Conservation (phyloP, 2,113 vertebrate species). For the Mellivora capensis region DNA sequence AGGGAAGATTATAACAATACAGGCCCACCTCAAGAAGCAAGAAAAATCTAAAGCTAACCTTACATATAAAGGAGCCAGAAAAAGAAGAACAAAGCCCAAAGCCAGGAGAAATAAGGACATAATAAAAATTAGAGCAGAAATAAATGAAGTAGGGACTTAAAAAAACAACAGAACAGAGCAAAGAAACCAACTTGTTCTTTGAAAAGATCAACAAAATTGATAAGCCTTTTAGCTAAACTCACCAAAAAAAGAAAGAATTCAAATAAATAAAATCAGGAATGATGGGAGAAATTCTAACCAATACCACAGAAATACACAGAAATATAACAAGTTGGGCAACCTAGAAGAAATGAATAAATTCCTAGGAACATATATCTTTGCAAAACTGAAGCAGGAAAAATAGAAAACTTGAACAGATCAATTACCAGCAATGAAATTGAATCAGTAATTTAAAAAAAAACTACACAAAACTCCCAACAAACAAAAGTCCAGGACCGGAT, state of each 20-base stretch:
- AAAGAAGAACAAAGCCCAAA: not conserved
- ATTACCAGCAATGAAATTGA: not conserved
- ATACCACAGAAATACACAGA: not conserved
- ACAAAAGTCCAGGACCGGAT: not conserved
- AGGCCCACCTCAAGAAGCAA: not conserved
- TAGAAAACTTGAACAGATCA: not conserved
- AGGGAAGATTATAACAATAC: not conserved
- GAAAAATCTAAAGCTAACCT: not conserved
- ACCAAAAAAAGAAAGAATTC: not conserved
- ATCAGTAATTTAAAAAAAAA: not conserved
- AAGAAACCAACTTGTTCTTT: not conserved
- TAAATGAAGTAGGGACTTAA: not conserved
- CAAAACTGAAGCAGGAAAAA: not conserved
- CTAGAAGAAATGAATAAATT: not conserved
- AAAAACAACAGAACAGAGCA: not conserved
- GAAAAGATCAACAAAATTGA: not conserved
- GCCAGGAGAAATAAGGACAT: not conserved
- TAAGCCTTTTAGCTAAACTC: not conserved
- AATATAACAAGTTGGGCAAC: not conserved
- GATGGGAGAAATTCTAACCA: not conserved
- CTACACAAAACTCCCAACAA: not conserved
- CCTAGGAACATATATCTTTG: not conserved
- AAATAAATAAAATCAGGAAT: not conserved
- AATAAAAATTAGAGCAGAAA: not conserved
- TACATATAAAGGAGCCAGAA: not conserved